phyloP scores from a whole-genome alignment of 2,888 invertebrate species.

The Acleris sparsana region DNA sequence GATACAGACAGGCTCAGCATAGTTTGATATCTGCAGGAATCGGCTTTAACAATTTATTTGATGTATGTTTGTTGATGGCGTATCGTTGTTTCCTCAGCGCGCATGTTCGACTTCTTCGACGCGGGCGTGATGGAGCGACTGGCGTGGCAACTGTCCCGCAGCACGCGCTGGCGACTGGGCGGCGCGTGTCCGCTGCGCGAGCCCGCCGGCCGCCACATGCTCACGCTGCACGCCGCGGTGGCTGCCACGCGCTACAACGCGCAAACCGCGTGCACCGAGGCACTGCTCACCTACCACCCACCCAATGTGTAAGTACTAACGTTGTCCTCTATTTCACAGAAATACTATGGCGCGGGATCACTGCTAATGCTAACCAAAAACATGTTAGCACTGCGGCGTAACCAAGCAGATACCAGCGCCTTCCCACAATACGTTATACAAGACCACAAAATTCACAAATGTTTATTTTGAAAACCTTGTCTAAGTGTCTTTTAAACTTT shows the following conservation, averaged over 20 bases:
- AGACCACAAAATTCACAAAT: no score
- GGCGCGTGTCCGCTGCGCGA: conserved; percentile 72
- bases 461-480: no score
- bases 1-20: no score
- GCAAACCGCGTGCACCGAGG: conserved; percentile 85
- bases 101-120: conserved; percentile 97
- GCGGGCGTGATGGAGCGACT: conserved; percentile 96
- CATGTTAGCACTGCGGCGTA: no score
- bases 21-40: no score
- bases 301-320: conserved; percentile 89
- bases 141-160: conserved; percentile 89
- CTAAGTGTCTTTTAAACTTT: no score
- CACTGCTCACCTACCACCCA: conserved; percentile 93
- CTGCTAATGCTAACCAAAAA: not conserved
- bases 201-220: conserved; percentile 72
- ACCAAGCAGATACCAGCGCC: no score
- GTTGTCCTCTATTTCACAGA: not conserved
- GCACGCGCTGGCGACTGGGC: conserved; percentile 85
- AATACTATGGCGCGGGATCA: not conserved
- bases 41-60: no score
- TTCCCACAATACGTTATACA: no score
- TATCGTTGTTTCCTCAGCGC: conserved; percentile 83
- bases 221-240: conserved; percentile 86
- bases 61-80: not conserved
- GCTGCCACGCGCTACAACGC: conserved; percentile 68